A percentile compares a stretch with the other conserved stretches of the same genome.
phyloP scores from a whole-genome alignment of 2,797 vertebrate genomes.

The Remorina albescens region DNA sequence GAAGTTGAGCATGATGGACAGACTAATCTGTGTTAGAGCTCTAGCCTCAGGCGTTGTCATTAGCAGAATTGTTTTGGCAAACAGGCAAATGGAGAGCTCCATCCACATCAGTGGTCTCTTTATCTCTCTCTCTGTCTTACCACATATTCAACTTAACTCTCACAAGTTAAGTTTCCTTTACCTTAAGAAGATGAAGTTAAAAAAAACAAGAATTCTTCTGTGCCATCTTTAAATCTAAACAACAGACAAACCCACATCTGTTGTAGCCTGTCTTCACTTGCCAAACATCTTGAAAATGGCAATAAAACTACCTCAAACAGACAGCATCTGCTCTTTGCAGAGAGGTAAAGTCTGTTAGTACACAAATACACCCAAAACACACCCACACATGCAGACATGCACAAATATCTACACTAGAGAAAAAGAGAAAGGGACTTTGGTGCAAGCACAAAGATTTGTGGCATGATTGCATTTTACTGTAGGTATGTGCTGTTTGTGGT shows the following conservation, averaged over 20 bases:
- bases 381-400: not conserved
- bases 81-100: not conserved
- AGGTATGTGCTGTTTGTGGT: slow-evolving; percentile 1
- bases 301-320: slow-evolving; percentile 66
- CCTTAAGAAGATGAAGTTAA: slow-evolving; percentile 30
- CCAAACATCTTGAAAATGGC: slow-evolving; percentile 67
- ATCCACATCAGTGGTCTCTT: not conserved
- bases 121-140: too few species aligned
- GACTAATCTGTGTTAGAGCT: not conserved
- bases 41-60: not conserved
- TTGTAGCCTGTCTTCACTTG: slow-evolving; percentile 57
- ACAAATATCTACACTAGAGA: slow-evolving; percentile 17
- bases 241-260: slow-evolving; percentile 64
- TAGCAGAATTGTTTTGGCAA: not conserved
- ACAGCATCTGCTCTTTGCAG: slow-evolving; percentile 64
- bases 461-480: not conserved
- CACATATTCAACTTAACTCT: too few species aligned
- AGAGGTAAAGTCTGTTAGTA: slow-evolving; percentile 50
- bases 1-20: not conserved
- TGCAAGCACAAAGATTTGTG: slow-evolving; percentile 15
- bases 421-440: not conserved
- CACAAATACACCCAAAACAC: slow-evolving; percentile 40
- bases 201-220: slow-evolving; percentile 40
- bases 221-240: slow-evolving; percentile 63
- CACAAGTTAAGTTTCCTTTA: slow-evolving; percentile 38